Evolutionary conservation across 2,113 vertebrate species (phyloP).

Genomic region (Cyphomyrus discorhynchus): DNA sequence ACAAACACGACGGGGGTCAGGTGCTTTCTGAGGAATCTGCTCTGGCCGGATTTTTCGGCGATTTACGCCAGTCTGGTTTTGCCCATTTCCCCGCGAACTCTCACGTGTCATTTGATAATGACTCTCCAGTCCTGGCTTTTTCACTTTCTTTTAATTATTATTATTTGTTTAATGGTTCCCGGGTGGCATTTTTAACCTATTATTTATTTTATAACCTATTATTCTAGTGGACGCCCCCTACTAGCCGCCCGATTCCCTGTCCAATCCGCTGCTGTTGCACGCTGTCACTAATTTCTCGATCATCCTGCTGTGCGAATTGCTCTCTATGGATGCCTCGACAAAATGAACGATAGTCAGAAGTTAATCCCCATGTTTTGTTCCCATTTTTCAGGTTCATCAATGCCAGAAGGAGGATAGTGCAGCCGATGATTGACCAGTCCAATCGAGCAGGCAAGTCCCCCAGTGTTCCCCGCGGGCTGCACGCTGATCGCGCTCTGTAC

Average conservation of each 20-base stretch:
- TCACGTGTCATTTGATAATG: not conserved
- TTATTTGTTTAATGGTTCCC: not conserved
- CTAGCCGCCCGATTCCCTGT: not conserved
- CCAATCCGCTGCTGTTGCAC: not conserved
- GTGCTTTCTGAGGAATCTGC: not conserved
- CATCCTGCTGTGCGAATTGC: not conserved
- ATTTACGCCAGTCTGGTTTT: not conserved
- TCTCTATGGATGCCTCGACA: not conserved
- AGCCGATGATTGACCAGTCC: constrained; percentile 97
- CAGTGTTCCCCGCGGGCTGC: not conserved
- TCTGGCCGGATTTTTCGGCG: not conserved
- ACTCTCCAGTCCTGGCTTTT: not conserved
- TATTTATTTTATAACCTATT: not conserved
- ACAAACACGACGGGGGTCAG: not conserved
- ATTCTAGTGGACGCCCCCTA: not conserved
- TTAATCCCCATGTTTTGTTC: not conserved
- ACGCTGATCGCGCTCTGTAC: not conserved
- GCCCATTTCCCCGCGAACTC: not conserved
- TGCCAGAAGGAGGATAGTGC: constrained; percentile 90
- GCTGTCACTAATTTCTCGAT: not conserved
- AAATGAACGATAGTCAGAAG: not conserved
- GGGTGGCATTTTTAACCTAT: not conserved
- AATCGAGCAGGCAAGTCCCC: constrained; percentile 84
- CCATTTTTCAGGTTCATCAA: constrained; percentile 86
- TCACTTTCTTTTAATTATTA: not conserved